Base-by-base conservation (phyloP, 2,113 vertebrate species). In the Rhinolophus sinicus region DNA sequence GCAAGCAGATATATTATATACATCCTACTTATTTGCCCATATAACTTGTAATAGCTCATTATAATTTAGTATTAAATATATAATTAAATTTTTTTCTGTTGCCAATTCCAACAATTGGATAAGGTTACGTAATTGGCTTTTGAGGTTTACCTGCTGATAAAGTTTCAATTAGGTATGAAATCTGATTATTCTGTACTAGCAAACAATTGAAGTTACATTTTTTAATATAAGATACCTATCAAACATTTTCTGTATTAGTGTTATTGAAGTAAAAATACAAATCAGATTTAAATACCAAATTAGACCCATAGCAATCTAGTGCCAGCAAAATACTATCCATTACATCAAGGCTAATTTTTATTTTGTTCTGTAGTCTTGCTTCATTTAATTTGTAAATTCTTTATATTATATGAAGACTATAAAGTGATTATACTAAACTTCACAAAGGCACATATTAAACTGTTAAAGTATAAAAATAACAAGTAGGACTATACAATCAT, bases 271-370 rank as follows among this genome's bases (percentile, higher is more conserved):
- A 64, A 95, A 93, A 81, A 93, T 21, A 78, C 16, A 69, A 92
- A 77, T 60, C 30, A 40, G 78, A 81, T 77, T 77, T 96, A 93
- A 92, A 84, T 54, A n/a, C 24, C 78, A 9, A 90, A 77, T 93
- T 44, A 92, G 35, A 92, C 10, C 4, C 33, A 86, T 2, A 88
- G 60, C 26, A 85, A 76, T 62, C 54, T 44, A 94, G 3, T 4
- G 47, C 15, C 35, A 90, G 26, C 11, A 94, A 94, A 87, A 52
- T 65, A 86, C 30, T 24, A 95, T 13, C 65, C 33, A 54, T 52
- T 65, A 90, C 60, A 92, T 52, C 70, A 44, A 67, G 54, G 47
- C 38, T 82, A 52, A 85, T 44, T 93, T 96, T 88, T 64, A 47
- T 60, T 72, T 88, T 77, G 30, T 89, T 88, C 30, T 87, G 3